phyloP scores from a whole-genome alignment of 2,888 invertebrate genomes.

The Dastarcus helophoroides region DNA sequence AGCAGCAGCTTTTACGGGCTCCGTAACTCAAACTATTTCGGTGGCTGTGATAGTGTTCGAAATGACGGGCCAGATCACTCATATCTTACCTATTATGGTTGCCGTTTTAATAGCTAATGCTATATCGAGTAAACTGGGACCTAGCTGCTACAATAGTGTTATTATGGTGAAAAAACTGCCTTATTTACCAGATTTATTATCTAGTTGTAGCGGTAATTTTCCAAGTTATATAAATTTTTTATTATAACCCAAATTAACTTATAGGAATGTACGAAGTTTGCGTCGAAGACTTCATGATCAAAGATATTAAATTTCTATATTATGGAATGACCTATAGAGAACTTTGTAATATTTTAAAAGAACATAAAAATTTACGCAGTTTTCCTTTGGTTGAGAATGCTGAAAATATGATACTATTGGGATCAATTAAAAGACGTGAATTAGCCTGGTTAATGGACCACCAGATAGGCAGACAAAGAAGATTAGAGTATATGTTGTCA shows the following conservation, averaged over 20 bases:
- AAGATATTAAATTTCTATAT: constrained; percentile 76
- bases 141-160: constrained; percentile 94
- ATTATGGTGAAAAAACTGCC: constrained; percentile 92
- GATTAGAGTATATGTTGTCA: constrained; percentile 37
- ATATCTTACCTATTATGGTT: constrained; percentile 88
- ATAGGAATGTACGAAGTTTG: constrained; percentile 82
- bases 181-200: constrained; percentile 85
- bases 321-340: constrained; percentile 79
- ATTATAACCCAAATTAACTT: constrained; percentile 6
- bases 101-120: constrained; percentile 91
- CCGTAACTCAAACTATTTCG: constrained; percentile 92
- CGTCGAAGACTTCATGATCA: constrained; percentile 94
- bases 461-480: constrained; percentile 67
- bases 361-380: constrained; percentile 53
- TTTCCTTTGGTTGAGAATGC: constrained; percentile 88
- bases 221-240: not conserved
- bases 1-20: constrained; percentile 86
- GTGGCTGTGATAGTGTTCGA: constrained; percentile 92
- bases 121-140: constrained; percentile 78
- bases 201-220: constrained; percentile 54
- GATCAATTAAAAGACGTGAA: constrained; percentile 81
- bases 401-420: constrained; percentile 78
- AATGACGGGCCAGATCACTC: constrained; percentile 94
- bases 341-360: constrained; percentile 67
- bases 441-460: constrained; percentile 72